phyloP scores from a whole-genome alignment of 2,797 vertebrate species.

The Emys orbicularis region DNA sequence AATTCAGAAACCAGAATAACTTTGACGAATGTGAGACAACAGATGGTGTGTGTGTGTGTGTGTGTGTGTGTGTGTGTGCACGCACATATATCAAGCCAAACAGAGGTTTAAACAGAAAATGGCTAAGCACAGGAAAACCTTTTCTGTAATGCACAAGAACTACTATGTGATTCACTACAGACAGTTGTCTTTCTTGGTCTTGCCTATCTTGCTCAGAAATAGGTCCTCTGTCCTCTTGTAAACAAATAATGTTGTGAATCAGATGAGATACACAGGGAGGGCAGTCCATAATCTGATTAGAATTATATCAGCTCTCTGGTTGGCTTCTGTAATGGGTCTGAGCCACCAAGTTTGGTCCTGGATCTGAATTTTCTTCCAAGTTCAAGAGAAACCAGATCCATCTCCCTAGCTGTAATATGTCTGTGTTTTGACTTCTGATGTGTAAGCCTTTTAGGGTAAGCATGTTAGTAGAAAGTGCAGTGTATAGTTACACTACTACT shows the following conservation, averaged over 20 bases:
- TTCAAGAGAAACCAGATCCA: neutral
- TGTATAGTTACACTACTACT: neutral
- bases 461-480: neutral
- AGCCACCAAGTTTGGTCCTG: neutral
- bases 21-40: neutral
- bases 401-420: neutral
- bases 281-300: neutral
- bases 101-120: constrained; percentile 2
- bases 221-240: constrained; percentile 1
- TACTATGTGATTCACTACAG: neutral
- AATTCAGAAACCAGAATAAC: neutral
- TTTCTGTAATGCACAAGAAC: neutral
- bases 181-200: neutral
- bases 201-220: neutral
- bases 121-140: neutral
- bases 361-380: neutral
- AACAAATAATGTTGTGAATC: neutral
- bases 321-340: neutral
- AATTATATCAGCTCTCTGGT: neutral
- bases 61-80: neutral
- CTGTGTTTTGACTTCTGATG: neutral
- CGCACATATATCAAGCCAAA: neutral
- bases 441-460: neutral
- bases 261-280: neutral
- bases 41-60: neutral